Base-by-base conservation (phyloP, 2,113 vertebrate species). In the Gobiocypris rarus region DNA sequence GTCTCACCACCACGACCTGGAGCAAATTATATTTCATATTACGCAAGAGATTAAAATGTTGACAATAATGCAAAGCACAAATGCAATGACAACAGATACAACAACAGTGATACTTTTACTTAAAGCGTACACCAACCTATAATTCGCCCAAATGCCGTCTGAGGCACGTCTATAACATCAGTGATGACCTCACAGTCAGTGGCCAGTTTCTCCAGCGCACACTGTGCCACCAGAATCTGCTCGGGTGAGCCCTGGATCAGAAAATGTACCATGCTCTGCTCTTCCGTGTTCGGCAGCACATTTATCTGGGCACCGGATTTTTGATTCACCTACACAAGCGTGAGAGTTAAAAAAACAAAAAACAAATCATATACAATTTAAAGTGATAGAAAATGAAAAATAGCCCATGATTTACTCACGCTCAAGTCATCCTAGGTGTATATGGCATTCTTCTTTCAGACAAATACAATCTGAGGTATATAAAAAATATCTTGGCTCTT, bases 1-100 rank as follows among this genome's bases (percentile, higher is more conserved):
- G 93, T 95, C 90, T 97, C 96, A 0, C 96, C 97, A 0, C 96
- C 96, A n/a, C 95, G 94, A 38, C 97, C 97, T 98, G 87, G 17
- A 87, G 45, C 28, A 63, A 28, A 52, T 22, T n/a, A 69, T 13
- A 69, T 61, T 28, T 48, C 13, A 45, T 22, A 11, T 9, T 26
- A 67, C 28, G 9, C 28, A 34, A 28, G 1, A 17, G 9, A 82
- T 54, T 56, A 19, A n/a, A 3, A 52, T 13, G 65, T 54, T 13
- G n/a, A 45, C 6, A 84, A 28, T 79, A 43, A 67, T 8, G 2
- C 15, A 2, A 24, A 81, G 31, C 2, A 17, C 15, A 28, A 24
- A 48, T 9, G 8, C 34, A 28, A 24, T 79, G 11, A 4, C 48
- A 82, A 70, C 7, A 17, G 26, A 38, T 9, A 38, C 10, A n/a